Evolutionary conservation across 2,888 invertebrate genomes (phyloP).

Genomic region (Chymomyza amoena): DNA sequence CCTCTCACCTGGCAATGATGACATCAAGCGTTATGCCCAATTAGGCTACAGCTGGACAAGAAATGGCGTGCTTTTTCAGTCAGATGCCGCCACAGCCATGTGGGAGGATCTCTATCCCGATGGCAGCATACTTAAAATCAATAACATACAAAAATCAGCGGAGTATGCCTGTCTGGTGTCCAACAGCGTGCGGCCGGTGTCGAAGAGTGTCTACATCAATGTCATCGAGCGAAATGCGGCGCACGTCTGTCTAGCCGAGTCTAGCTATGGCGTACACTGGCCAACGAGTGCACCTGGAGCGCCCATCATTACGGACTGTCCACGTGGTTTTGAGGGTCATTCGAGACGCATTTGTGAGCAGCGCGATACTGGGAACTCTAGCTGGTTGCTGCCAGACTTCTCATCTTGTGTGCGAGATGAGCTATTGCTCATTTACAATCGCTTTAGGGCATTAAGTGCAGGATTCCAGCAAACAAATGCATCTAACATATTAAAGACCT

Average conservation of each 20-base stretch:
- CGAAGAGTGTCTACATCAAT: conserved; percentile 83
- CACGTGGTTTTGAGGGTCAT: conserved; percentile 80
- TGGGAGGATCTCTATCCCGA: conserved; percentile 92
- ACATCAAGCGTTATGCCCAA: conserved; percentile 81
- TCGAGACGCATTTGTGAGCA: conserved; percentile 82
- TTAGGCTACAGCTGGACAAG: conserved; percentile 92
- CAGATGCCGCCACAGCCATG: conserved; percentile 86
- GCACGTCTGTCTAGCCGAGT: conserved; percentile 81
- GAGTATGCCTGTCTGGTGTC: conserved; percentile 88
- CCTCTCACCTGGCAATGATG: conserved; percentile 83
- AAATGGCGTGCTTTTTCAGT: conserved; percentile 86
- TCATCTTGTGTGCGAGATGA: conserved; percentile 85
- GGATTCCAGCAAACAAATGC: conserved; percentile 79
- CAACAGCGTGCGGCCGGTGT: conserved; percentile 80
- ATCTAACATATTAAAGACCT: conserved; percentile 76
- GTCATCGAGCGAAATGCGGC: conserved; percentile 82
- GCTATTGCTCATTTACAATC: conserved; percentile 82
- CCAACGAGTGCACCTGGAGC: conserved; percentile 87
- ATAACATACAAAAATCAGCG: conserved; percentile 88
- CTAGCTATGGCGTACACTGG: conserved; percentile 83
- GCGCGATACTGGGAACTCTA: conserved; percentile 83
- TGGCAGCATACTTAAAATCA: conserved; percentile 89
- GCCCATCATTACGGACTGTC: conserved; percentile 83
- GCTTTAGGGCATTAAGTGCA: conserved; percentile 77
- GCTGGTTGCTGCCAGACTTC: conserved; percentile 88